phyloP scores from a whole-genome alignment of 2,888 invertebrate species.

The Ophonus ardosiacus region DNA sequence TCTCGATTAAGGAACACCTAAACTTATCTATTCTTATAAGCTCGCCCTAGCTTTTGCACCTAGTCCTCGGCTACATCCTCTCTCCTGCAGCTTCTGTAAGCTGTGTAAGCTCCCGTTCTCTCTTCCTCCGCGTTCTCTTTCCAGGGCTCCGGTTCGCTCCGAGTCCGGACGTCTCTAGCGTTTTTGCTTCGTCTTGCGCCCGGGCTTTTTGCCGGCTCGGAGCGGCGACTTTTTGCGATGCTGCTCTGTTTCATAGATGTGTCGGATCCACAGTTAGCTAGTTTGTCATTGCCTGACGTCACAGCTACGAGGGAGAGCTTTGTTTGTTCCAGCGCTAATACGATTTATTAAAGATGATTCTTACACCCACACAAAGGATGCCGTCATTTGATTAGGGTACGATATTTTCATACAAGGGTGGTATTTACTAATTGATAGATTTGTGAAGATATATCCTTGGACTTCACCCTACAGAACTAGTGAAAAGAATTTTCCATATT shows the following conservation, averaged over 20 bases:
- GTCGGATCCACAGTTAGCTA: conserved; percentile 77
- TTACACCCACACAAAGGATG: background rate
- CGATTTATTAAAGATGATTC: conserved; percentile 59
- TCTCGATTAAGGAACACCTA: too few relatives aligned
- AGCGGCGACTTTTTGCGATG: conserved; percentile 48
- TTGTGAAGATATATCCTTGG: too few relatives aligned
- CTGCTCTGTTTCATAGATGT: conserved; percentile 65
- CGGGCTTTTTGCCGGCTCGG: conserved; percentile 46
- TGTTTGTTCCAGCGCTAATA: conserved; percentile 46
- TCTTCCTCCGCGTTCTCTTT: background rate
- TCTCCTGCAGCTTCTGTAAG: background rate
- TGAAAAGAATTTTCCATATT: too few relatives aligned
- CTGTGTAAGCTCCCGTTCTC: too few relatives aligned
- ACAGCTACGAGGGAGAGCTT: conserved; percentile 26
- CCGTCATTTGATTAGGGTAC: too few relatives aligned
- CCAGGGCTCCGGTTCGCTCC: conserved; percentile 28
- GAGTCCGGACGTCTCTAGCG: conserved; percentile 1
- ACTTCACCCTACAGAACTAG: too few relatives aligned
- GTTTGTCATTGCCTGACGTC: conserved; percentile 72
- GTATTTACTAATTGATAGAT: too few relatives aligned
- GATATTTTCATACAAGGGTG: too few relatives aligned
- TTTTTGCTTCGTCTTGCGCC: conserved; percentile 48
- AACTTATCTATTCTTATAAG: too few relatives aligned
- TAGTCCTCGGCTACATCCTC: too few relatives aligned
- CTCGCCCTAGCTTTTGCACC: too few relatives aligned